A percentile compares a stretch with the other conserved stretches of the same genome.
These are phyloP conservation scores for Polypterus bichir DNA, from an alignment of 2,113 vertebrate genomes.

Conservation along the genomic window DNA sequence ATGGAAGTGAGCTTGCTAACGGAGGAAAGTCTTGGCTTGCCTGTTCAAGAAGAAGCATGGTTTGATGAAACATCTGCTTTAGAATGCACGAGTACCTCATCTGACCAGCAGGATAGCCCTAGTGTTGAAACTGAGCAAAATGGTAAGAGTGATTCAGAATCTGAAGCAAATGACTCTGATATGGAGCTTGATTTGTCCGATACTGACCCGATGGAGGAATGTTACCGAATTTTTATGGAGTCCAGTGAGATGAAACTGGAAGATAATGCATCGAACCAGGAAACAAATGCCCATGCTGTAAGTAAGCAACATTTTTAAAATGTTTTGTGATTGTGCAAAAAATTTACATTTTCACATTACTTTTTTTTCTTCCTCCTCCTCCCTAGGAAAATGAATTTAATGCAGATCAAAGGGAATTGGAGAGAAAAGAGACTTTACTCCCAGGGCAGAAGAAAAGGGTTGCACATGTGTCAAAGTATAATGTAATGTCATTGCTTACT, in stretches of 20 bases:
- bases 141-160: conserved; percentile 31
- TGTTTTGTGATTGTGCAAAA: no score
- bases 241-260: conserved; percentile 23
- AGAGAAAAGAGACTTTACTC: conserved; percentile 15
- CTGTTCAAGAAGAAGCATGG: no score
- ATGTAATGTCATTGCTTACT: conserved; percentile 13
- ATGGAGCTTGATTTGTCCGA: conserved; percentile 41
- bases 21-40: no score
- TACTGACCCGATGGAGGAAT: conserved; percentile 54
- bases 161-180: conserved; percentile 36
- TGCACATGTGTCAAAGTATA: conserved; percentile 39
- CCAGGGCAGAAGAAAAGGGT: conserved; percentile 42
- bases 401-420: conserved; percentile 16
- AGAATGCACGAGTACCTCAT: no score
- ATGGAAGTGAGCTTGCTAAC: no score
- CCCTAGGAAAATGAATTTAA: background rate
- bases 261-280: background rate
- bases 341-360: no score
- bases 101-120: no score
- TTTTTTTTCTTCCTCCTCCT: no score
- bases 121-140: no score
- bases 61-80: no score
- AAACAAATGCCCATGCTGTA: no score
- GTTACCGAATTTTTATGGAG: conserved; percentile 58
- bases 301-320: no score